Conservation (phyloP, 2,888 invertebrate genomes). For the Hypomecis punctinalis region DNA sequence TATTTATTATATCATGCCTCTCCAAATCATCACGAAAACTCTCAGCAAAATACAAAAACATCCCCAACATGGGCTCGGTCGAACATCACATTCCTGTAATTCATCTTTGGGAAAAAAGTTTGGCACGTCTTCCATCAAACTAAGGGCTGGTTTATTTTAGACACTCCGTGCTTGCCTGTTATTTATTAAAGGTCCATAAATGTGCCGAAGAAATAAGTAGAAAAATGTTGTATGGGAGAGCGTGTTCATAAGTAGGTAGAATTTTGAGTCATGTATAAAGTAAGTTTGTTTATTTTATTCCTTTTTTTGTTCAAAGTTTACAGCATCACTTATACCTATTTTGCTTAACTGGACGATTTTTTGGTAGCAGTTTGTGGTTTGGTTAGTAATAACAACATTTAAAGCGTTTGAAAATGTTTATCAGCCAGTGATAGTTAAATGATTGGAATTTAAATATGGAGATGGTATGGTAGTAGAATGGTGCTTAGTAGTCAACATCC, state of each 20-base stretch:
- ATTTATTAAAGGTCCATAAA: slow-evolving; percentile 25
- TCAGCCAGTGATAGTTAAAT: too few species aligned
- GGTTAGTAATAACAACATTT: too few species aligned
- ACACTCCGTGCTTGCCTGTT: slow-evolving; percentile 11
- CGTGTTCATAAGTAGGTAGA: neutral
- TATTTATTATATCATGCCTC: too few species aligned
- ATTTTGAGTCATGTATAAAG: neutral
- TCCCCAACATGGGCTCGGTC: slow-evolving; percentile 17
- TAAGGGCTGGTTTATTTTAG: slow-evolving; percentile 17
- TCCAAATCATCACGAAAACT: neutral
- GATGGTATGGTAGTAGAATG: too few species aligned
- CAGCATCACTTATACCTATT: too few species aligned
- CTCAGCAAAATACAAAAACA: slow-evolving; percentile 11
- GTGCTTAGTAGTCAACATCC: too few species aligned
- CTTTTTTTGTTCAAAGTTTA: too few species aligned
- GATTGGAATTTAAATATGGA: too few species aligned
- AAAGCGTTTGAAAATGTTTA: too few species aligned
- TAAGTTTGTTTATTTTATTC: too few species aligned
- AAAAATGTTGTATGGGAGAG: neutral
- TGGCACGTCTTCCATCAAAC: slow-evolving; percentile 38
- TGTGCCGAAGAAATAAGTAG: slow-evolving; percentile 4
- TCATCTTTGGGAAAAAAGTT: slow-evolving; percentile 34
- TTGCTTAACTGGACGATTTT: too few species aligned
- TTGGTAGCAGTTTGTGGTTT: too few species aligned
- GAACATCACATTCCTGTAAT: slow-evolving; percentile 25